Evolutionary conservation across 2,888 invertebrate species (phyloP), one percentile per base, ranked within the genome.

Genomic region (Rhorus exstirpatorius): DNA sequence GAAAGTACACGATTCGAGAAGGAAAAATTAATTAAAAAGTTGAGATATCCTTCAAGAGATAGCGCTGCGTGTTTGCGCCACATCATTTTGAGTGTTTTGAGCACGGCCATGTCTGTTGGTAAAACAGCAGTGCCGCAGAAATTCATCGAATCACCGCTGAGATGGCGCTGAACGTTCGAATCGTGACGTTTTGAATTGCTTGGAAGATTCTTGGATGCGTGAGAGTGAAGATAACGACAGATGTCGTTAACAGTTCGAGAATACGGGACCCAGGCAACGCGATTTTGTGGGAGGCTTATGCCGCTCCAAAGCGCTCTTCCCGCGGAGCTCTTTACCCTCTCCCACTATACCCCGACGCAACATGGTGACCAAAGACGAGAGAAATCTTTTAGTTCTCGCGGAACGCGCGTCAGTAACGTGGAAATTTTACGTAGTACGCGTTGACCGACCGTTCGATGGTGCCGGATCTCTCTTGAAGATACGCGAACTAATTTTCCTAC

Each of bases 361-460:
- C 14, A 71, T 41, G 19, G 51, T 31, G 31, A 70, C 70, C 31
- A 6, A 41, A 46, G 67, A 17, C 46, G 68, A 63, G 75, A 38
- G 79, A 80, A 61, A 72, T 70, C 74, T 72, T 74, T 78, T 17
- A 63, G 60, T 80, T 82, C 82, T 80, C 75, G 78, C 74, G 35
- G 72, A 58, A 79, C 82, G 83, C 83, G 83, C 83, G 77, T 72
- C 81, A 83, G 81, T 81, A 84, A 77, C 84, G 84, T 78, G 81
- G 74, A 77, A 79, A 68, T 68, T 77, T 61, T 81, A 71, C 78
- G 70, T 77, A 79, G 76, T 44, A 51, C 21, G 60, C 77, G 70
- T 53, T 41, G 68, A 68, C 74, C 74, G 77, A 51, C 26, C 41
- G 60, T 72, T 8, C 53, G 58, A 71, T 51, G 46, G 67, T 71